phyloP scores from a whole-genome alignment of 1,140 invertebrate species.

The Cylas formicarius region DNA sequence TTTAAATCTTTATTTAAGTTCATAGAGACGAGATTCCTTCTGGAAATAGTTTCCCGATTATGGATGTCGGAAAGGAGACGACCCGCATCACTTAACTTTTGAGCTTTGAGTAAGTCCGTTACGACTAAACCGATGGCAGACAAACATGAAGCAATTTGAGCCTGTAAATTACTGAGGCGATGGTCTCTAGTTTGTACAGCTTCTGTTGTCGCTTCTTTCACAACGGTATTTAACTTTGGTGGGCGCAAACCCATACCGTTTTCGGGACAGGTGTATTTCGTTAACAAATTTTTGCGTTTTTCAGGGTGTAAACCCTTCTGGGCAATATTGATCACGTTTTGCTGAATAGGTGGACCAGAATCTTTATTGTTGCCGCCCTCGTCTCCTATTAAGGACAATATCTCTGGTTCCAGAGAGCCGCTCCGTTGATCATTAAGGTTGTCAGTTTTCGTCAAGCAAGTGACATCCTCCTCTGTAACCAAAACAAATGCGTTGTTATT shows the following conservation, averaged over 20 bases:
- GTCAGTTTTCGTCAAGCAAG: too few species aligned
- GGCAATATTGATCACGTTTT: slow-evolving; percentile 4
- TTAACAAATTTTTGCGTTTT: not conserved
- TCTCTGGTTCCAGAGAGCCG: not conserved
- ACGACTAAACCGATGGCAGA: slow-evolving; percentile 4
- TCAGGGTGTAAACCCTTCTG: slow-evolving; percentile 2
- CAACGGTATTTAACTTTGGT: not conserved
- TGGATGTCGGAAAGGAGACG: slow-evolving; percentile 13
- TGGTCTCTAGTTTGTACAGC: slow-evolving; percentile 3
- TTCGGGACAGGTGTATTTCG: slow-evolving; percentile 1
- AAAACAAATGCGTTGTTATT: not conserved
- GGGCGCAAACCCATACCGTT: not conserved
- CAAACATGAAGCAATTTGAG: slow-evolving; percentile 1
- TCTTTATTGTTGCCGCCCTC: not conserved
- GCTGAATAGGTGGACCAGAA: slow-evolving; percentile 5
- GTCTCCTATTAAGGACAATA: slow-evolving; percentile 6
- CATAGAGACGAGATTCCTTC: slow-evolving; percentile 8
- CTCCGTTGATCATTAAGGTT: not conserved
- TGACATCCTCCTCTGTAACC: not conserved
- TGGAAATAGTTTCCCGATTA: not conserved
- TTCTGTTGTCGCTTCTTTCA: not conserved
- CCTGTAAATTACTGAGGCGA: not conserved
- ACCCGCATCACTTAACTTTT: slow-evolving; percentile 6
- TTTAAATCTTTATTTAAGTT: slow-evolving; percentile 13
- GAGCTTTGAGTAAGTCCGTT: slow-evolving; percentile 1